These are phyloP conservation scores for Dendroctonus ponderosae DNA, from an alignment of 1,140 invertebrate genomes.

Conservation along the genomic window DNA sequence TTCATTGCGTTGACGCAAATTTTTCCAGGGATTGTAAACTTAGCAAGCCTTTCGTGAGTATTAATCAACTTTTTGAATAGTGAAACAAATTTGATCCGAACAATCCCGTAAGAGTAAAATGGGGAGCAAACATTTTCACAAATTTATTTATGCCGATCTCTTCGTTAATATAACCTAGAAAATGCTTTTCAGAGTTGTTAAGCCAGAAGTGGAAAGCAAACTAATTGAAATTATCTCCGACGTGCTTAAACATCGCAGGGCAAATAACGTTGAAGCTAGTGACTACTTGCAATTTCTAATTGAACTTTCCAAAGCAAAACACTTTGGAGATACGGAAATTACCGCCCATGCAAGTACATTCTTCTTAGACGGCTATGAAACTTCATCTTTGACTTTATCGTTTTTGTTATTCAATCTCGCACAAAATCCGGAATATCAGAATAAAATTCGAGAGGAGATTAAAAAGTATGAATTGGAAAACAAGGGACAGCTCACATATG, in stretches of 20 bases:
- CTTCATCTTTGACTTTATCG: conserved; percentile 17
- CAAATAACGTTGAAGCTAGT: conserved; percentile 15
- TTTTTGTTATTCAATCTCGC: conserved; percentile 22
- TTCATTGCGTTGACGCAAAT: background rate
- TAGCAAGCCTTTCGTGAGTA: background rate
- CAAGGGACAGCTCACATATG: conserved; percentile 23
- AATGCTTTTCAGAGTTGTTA: no score
- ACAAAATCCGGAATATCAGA: conserved; percentile 18
- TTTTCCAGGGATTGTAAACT: conserved; percentile 4
- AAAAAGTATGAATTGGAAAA: conserved; percentile 13
- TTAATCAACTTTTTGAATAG: background rate
- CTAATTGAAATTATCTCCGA: conserved; percentile 8
- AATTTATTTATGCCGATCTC: no score
- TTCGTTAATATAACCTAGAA: no score
- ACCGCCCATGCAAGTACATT: conserved; percentile 18
- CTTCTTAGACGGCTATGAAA: conserved; percentile 31
- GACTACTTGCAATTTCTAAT: conserved; percentile 32
- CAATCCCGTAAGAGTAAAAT: background rate
- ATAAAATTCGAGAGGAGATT: conserved; percentile 26
- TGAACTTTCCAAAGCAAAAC: conserved; percentile 4
- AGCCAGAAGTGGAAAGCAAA: background rate
- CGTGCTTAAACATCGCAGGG: conserved; percentile 6
- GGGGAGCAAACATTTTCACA: background rate
- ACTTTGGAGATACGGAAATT: conserved; percentile 1
- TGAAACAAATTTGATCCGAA: background rate